Base-by-base conservation (phyloP, 1,140 invertebrate genomes). In the Lanistes nyassanus region DNA sequence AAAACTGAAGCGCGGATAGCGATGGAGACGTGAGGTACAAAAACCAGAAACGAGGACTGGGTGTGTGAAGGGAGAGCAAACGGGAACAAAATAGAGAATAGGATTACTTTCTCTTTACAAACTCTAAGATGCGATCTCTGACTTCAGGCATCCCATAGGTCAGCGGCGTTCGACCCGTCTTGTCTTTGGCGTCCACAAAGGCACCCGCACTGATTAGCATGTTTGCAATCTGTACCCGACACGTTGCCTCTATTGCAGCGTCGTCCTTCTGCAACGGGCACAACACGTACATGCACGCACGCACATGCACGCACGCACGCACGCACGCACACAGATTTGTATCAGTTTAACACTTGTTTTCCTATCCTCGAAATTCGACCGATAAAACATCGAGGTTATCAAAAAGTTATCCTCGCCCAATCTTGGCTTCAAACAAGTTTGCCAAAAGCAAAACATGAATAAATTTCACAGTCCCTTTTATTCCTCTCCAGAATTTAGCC, bases 201-300 rank as follows among this genome's bases (percentile, higher is more conserved):
- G 75, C 80, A 37, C 80, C 79, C 2, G 74, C 75, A n/a, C 78
- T 62, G 26, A 83, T 78, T 16, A 83, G 71, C 47, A 76, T 31
- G 53, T 75, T 76, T 0, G 79, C 82, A 29, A 69, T 69, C 5
- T 47, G 42, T 16, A 47, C 42, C 2, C 42, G 42, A 16, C 42
- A 47, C 2, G 42, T 47, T 16, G 19, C 42, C 19, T 47, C 42
- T 16, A 47, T 0, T 47, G 1, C 42, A 9, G 2, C 2, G 2
- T 47, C 42, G 0, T 1, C 0, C 9, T 16, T 47, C 42, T 47
- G 5, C 42, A 47, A 65, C 1, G 19, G 11, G 2, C 21, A n/a
- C n/a, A 23, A 39, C 6, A 42, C 65, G 26, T 9, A 51, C 65
- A 47, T 42, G 2, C 65, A 67, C 21, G 31, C 58, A 60, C 58